Evolutionary conservation across 2,888 invertebrate species (phyloP), one percentile per base, ranked within the genome.

Genomic region (Perizoma flavofasciatum): DNA sequence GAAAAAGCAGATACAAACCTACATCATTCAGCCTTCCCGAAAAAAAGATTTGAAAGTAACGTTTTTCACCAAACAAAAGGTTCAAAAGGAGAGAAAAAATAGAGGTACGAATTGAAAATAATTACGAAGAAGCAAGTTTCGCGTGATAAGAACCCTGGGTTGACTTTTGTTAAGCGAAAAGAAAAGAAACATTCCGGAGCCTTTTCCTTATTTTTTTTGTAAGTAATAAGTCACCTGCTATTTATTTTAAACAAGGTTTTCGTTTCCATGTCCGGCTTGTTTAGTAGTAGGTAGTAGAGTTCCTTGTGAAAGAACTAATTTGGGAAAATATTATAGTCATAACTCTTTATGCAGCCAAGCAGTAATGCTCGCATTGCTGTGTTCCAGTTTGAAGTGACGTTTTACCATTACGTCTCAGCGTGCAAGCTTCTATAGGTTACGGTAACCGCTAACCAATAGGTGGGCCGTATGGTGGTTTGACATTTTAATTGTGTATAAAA

Each of bases 101-200:
- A 73, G 69, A 75, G 75, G 72, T 68, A 81, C 77, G 82, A 83
- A 85, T 84, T 81, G 85, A 80, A 88, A 87, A 86, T 85, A 86
- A 86, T 88, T 86, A 86, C 82, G 67, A 61, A 66, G 73, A 64
- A 74, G 75, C 77, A 81, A 86, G 82, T 83, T 83, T 75, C 75
- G 68, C 74, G 76, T 77, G 85, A 85, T 85, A 86, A 85, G 82
- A 80, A 75, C 78, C 68, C 59, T 66, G 63, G 70, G 71, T 70
- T 66, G 80, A 79, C 77, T 81, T 82, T 80, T 83, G 78, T 82
- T 74, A 79, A 75, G 74, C 66, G 71, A 68, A 68, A 70, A 69
- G 65, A 66, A 68, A 74, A 61, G 57, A 59, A 70, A 71, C 65
- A 65, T 71, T 79, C 75, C 73, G 71, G 73, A 78, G 71, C 72